Conservation (phyloP, 2,888 invertebrate species). For the Holacanthella duospinosa region DNA sequence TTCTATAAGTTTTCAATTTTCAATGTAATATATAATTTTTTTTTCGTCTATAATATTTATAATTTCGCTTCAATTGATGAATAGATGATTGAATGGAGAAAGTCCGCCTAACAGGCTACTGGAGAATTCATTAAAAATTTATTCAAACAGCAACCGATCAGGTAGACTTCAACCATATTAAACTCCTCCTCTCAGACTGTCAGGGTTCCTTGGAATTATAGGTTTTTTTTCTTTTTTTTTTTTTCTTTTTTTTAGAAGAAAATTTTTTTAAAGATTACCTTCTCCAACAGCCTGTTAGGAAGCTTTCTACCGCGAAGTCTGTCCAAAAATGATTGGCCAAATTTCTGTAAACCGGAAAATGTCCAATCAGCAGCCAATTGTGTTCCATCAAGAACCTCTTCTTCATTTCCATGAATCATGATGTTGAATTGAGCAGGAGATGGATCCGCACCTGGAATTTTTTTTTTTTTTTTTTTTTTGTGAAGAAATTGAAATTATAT, state of each 20-base stretch:
- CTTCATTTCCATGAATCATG: slow-evolving; percentile 74
- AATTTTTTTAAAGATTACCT: slow-evolving; percentile 49
- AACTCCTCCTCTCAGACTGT: not conserved
- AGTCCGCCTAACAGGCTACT: slow-evolving; percentile 41
- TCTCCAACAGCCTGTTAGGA: slow-evolving; percentile 73
- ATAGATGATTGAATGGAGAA: slow-evolving; percentile 21
- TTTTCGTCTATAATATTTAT: too few relatives aligned
- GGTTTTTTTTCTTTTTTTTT: not conserved
- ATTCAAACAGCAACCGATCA: slow-evolving; percentile 40
- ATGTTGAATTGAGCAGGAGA: slow-evolving; percentile 88
- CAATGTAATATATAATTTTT: too few relatives aligned
- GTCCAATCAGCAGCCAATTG: slow-evolving; percentile 92
- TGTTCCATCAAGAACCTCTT: slow-evolving; percentile 78
- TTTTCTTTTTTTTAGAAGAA: not conserved
- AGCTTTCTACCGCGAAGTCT: slow-evolving; percentile 63
- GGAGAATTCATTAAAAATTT: slow-evolving; percentile 38
- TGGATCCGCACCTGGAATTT: slow-evolving; percentile 69
- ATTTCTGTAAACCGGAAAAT: slow-evolving; percentile 85
- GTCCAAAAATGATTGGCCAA: slow-evolving; percentile 85
- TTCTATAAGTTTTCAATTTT: not conserved
- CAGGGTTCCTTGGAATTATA: not conserved
- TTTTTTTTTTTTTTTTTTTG: too few relatives aligned
- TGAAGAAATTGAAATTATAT: too few relatives aligned
- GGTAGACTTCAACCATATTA: slow-evolving; percentile 33
- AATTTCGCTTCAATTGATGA: too few relatives aligned